phyloP scores from a whole-genome alignment of 2,113 vertebrate genomes.

The Boleophthalmus pectinirostris region DNA sequence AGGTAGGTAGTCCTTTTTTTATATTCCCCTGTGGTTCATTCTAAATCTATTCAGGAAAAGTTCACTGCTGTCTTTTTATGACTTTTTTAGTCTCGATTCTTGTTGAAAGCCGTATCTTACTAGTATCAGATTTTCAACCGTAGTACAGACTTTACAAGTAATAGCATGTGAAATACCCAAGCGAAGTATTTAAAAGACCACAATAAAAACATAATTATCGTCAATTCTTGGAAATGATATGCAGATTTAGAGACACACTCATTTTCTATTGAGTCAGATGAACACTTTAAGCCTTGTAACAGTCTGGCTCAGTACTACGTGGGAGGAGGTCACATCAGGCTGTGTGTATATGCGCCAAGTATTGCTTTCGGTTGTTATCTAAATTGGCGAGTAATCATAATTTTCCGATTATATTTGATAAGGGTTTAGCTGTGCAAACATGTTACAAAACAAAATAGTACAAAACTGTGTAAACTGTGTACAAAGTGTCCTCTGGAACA shows the following conservation, averaged over 20 bases:
- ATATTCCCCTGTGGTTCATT: too few species aligned
- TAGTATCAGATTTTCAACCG: too few species aligned
- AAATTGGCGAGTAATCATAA: slow-evolving; percentile 5
- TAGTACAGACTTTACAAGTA: too few species aligned
- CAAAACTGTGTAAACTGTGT: neutral
- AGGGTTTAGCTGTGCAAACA: neutral
- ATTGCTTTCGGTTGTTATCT: neutral
- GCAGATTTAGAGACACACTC: neutral
- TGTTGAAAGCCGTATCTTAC: too few species aligned
- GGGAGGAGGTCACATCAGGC: neutral
- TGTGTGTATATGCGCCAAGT: neutral
- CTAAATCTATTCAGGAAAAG: too few species aligned
- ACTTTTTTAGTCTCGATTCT: too few species aligned
- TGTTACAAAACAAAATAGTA: neutral
- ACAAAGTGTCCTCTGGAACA: neutral
- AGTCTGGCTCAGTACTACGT: neutral
- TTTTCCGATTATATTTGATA: neutral
- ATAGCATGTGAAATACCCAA: neutral
- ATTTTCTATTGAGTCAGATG: neutral
- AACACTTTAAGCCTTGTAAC: neutral
- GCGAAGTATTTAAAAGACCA: neutral
- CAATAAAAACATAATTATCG: neutral
- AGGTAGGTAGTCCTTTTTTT: too few species aligned
- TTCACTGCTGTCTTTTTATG: too few species aligned
- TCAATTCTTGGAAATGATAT: neutral